phyloP scores from a whole-genome alignment of 2,888 invertebrate species.

The Agrochola circellaris region DNA sequence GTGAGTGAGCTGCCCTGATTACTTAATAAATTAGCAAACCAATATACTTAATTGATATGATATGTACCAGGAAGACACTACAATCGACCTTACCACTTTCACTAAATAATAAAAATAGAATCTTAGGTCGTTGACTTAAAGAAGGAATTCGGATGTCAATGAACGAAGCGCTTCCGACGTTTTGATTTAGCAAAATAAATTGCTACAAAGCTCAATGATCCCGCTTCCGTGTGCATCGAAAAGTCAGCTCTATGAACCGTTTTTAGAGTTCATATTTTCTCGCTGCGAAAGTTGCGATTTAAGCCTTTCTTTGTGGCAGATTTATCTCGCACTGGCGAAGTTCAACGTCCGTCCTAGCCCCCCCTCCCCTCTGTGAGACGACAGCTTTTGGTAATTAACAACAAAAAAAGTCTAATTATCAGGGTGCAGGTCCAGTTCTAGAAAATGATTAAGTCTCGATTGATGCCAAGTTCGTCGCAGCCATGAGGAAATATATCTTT shows the following conservation, averaged over 20 bases:
- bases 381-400: slow-evolving; percentile 86
- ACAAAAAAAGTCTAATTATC: slow-evolving; percentile 81
- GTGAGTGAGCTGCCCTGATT: slow-evolving; percentile 84
- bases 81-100: slow-evolving; percentile 79
- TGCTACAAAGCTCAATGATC: slow-evolving; percentile 89
- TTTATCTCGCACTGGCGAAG: slow-evolving; percentile 76
- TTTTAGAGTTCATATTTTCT: slow-evolving; percentile 71
- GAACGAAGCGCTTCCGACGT: slow-evolving; percentile 71
- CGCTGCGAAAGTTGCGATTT: slow-evolving; percentile 66
- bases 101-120: slow-evolving; percentile 56
- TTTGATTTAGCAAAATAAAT: slow-evolving; percentile 77
- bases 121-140: slow-evolving; percentile 55
- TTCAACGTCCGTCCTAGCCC: slow-evolving; percentile 89
- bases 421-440: slow-evolving; percentile 75
- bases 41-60: slow-evolving; percentile 87
- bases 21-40: slow-evolving; percentile 86
- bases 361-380: slow-evolving; percentile 71
- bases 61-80: slow-evolving; percentile 86
- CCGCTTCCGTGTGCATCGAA: slow-evolving; percentile 77
- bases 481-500: slow-evolving; percentile 22
- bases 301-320: slow-evolving; percentile 69
- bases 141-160: slow-evolving; percentile 57
- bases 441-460: slow-evolving; percentile 74
- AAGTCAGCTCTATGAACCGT: slow-evolving; percentile 67
- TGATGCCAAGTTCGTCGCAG: slow-evolving; percentile 31